These are phyloP conservation scores for Rhinatrema bivittatum DNA, from an alignment of 2,797 vertebrate genomes.

Conservation along the genomic window DNA sequence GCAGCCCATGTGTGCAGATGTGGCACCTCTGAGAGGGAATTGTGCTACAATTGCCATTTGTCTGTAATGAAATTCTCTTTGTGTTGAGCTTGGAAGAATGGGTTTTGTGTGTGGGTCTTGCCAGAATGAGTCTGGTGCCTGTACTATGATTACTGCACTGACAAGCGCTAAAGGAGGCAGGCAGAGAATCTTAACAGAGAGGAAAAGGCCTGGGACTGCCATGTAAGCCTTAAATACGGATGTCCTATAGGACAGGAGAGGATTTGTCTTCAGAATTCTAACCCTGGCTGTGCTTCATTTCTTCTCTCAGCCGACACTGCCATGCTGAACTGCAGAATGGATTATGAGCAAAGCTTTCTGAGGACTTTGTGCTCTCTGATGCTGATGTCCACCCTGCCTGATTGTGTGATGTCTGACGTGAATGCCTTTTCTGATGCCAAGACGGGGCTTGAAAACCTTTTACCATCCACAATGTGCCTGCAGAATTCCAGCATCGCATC, in stretches of 20 bases:
- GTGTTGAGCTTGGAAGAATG: slow-evolving; percentile 24
- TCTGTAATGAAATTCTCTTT: slow-evolving; percentile 29
- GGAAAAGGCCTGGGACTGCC: slow-evolving; percentile 8
- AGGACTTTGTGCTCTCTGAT: slow-evolving; percentile 19
- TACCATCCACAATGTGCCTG: slow-evolving; percentile 52
- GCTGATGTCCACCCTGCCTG: slow-evolving; percentile 48
- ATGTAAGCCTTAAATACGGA: no score
- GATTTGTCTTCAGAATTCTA: no score
- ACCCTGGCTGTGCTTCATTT: no score
- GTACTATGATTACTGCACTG: accelerated
- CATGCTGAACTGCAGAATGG: no score
- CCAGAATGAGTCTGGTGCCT: background rate
- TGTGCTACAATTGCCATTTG: no score
- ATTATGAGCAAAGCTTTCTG: no score
- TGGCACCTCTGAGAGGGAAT: no score
- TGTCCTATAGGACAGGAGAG: no score
- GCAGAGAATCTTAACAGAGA: no score
- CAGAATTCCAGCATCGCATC: slow-evolving; percentile 50
- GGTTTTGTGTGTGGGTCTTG: slow-evolving; percentile 17
- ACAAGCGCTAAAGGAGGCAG: no score
- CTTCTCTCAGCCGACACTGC: no score
- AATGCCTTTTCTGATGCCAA: slow-evolving; percentile 38
- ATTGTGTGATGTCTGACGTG: slow-evolving; percentile 54
- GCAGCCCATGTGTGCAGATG: no score
- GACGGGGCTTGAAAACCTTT: slow-evolving; percentile 54